phyloP scores from a whole-genome alignment of 2,797 vertebrate genomes.

The Synaphobranchus kaupii region DNA sequence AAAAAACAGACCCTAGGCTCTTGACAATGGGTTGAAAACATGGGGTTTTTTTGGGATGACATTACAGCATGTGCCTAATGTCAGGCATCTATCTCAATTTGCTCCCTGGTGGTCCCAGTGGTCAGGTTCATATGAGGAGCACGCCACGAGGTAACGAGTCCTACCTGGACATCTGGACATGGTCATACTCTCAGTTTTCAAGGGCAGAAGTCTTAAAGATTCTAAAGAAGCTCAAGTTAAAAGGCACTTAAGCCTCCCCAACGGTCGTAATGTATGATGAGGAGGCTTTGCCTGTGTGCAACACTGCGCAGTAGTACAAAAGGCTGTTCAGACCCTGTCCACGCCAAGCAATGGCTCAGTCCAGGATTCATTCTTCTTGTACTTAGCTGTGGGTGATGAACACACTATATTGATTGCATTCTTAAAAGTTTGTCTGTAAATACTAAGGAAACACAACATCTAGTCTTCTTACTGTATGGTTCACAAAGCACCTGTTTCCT shows the following conservation, averaged over 20 bases:
- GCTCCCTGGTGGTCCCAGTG: constrained; percentile 24
- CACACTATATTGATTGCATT: not conserved
- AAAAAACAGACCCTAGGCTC: constrained; percentile 43
- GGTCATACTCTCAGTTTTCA: constrained; percentile 8
- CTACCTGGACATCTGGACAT: constrained; percentile 22
- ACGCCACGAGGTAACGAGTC: not conserved
- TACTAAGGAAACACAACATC: not conserved
- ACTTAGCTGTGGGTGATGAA: not conserved
- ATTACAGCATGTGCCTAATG: constrained; percentile 42
- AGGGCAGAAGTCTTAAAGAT: not conserved
- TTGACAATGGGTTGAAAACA: constrained; percentile 53
- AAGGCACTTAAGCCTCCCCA: not conserved
- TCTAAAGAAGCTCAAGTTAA: not conserved
- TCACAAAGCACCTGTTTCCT: not conserved
- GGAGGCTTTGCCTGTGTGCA: not conserved
- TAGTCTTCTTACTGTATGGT: not conserved
- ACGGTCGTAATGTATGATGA: not conserved
- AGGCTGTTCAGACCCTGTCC: not conserved
- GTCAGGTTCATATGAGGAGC: constrained; percentile 2
- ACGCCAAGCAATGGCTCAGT: not conserved
- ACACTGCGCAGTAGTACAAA: not conserved
- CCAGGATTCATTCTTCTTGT: not conserved
- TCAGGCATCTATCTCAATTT: constrained; percentile 21
- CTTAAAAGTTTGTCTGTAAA: not conserved
- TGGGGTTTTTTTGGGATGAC: constrained; percentile 38